Conservation (phyloP, 1,140 invertebrate genomes). For the Acyrthosiphon pisum region DNA sequence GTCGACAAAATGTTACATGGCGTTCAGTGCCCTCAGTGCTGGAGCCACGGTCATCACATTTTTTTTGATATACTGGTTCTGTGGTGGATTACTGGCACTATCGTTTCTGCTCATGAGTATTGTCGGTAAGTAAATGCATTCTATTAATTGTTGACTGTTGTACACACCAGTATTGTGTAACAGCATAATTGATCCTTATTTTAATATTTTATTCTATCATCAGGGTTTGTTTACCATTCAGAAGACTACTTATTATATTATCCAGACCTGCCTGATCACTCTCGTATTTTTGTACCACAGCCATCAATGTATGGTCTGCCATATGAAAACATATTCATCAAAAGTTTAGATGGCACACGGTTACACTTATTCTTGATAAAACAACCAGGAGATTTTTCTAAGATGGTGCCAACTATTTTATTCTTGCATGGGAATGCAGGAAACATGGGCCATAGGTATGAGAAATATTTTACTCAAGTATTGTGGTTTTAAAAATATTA, state of each 20-base stretch:
- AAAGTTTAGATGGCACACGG: constrained; percentile 79
- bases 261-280: constrained; percentile 86
- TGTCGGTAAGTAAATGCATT: constrained; percentile 67
- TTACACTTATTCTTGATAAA: constrained; percentile 88
- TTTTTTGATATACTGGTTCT: constrained; percentile 81
- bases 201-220: constrained; percentile 58
- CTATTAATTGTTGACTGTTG: not conserved
- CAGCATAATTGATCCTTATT: constrained; percentile 37
- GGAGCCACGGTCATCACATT: constrained; percentile 71
- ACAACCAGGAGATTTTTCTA: constrained; percentile 73
- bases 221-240: constrained; percentile 81
- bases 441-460: constrained; percentile 89
- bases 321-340: constrained; percentile 82
- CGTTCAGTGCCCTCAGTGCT: constrained; percentile 58
- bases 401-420: constrained; percentile 76
- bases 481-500: constrained; percentile 53
- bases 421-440: constrained; percentile 97
- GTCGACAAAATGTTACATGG: constrained; percentile 51
- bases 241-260: constrained; percentile 89
- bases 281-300: constrained; percentile 82
- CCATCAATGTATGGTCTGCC: constrained; percentile 84
- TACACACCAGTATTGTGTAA: not conserved
- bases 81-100: constrained; percentile 77
- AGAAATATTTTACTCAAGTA: constrained; percentile 43
- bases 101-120: constrained; percentile 72